Base-by-base conservation (phyloP, 1,140 invertebrate species). In the Drosophila persimilis region DNA sequence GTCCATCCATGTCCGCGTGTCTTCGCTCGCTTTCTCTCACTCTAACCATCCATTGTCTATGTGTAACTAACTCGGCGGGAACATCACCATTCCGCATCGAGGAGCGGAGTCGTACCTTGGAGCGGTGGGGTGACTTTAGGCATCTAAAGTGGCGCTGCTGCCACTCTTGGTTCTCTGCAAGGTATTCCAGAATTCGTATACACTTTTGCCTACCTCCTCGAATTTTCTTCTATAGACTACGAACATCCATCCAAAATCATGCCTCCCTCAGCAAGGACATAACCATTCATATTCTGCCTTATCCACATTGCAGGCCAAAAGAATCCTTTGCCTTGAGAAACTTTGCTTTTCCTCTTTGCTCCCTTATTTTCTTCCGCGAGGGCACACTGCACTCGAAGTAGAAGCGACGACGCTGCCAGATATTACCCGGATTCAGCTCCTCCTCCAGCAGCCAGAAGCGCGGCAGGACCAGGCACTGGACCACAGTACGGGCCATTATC, bases 371-470 rank as follows among this genome's bases (percentile, higher is more conserved):
- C 26, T 9, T n/a, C n/a, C 92, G 83, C 0, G 88, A 91, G 1
- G 94, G 94, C 69, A 93, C 93, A 17, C 92, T 92, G 0, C 90
- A 91, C 41, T 94, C 91, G 39, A 94, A 79, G 63, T 93, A 94
- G 24, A 93, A 83, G 48, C 92, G 91, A 4, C 94, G 92, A 9
- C 93, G 91, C 45, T 92, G 92, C 94, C 94, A 94, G 22, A 94
- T 93, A 60, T 94, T 93, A 1, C 92, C 93, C n/a, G 91, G 92
- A 89, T 94, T 94, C 52, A 91, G 90, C 0, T 71, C 62, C 44
- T 93, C 92, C 63, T 93, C 90, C 6, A 92, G 76, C 1, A 94
- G 75, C 92, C 93, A 94, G 67, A 93, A 94, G n/a, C 92, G 88
- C 0, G 94, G 94, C 5, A 94, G 86, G 5, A 94, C 62, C 15